Conservation (phyloP, 2,797 vertebrate genomes). For the Epinephelus coioides region DNA sequence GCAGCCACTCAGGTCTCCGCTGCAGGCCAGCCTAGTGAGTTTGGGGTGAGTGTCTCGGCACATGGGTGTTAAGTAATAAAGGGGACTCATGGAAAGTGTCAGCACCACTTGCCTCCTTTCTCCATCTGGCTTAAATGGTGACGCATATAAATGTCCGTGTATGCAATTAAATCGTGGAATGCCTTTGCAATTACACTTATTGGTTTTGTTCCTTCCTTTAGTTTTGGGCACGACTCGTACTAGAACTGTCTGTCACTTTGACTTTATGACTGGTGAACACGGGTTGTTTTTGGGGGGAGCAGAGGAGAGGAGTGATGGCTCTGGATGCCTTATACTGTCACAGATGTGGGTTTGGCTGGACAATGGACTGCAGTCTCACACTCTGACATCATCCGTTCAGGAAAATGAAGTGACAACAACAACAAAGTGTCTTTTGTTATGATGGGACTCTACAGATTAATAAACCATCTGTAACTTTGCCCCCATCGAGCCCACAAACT, state of each 20-base stretch:
- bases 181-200: slow-evolving; percentile 67
- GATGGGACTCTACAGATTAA: slow-evolving; percentile 46
- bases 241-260: slow-evolving; percentile 59
- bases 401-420: slow-evolving; percentile 65
- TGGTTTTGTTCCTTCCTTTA: slow-evolving; percentile 66
- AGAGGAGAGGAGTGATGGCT: slow-evolving; percentile 20
- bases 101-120: slow-evolving; percentile 42
- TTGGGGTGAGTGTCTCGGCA: slow-evolving; percentile 29
- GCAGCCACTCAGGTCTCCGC: slow-evolving; percentile 32
- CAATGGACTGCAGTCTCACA: slow-evolving; percentile 40
- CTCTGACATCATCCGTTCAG: slow-evolving; percentile 65
- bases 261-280: slow-evolving; percentile 53
- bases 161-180: slow-evolving; percentile 78
- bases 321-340: slow-evolving; percentile 44
- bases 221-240: slow-evolving; percentile 36
- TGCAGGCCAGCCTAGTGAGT: slow-evolving; percentile 33
- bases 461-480: slow-evolving; percentile 44
- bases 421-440: slow-evolving; percentile 54
- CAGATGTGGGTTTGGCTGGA: slow-evolving; percentile 64
- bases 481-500: slow-evolving; percentile 21
- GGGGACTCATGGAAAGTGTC: slow-evolving; percentile 79
- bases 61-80: slow-evolving; percentile 71
- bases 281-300: slow-evolving; percentile 30
- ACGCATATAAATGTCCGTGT: slow-evolving; percentile 78
- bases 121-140: slow-evolving; percentile 72